phyloP scores from a whole-genome alignment of 2,888 invertebrate species.

The Dynastes grantii region DNA sequence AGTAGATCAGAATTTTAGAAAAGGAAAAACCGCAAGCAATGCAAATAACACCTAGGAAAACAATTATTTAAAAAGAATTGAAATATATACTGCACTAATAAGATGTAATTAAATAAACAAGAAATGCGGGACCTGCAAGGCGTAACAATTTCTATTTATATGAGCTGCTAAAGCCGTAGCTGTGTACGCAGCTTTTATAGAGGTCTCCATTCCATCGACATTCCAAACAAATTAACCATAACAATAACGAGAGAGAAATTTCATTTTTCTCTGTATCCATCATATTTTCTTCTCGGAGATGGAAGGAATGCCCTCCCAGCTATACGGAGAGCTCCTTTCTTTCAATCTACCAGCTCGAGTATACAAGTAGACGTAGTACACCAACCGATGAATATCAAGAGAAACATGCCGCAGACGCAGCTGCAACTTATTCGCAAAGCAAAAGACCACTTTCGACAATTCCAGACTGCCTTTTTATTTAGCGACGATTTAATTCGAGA shows the following conservation, averaged over 20 bases:
- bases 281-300: constrained; percentile 11
- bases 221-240: constrained; percentile 16
- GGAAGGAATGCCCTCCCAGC: constrained; percentile 32
- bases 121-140: neutral
- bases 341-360: neutral
- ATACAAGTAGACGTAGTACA: neutral
- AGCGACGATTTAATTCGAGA: constrained; percentile 1
- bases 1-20: neutral
- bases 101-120: neutral
- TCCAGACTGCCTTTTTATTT: constrained; percentile 6
- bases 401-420: constrained; percentile 3
- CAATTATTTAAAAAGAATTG: neutral
- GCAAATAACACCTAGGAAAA: neutral
- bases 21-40: neutral
- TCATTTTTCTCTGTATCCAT: constrained; percentile 34
- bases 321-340: constrained; percentile 20
- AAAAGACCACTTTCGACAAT: constrained; percentile 10
- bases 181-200: too few relatives aligned
- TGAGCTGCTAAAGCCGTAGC: too few relatives aligned
- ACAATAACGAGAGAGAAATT: constrained; percentile 33
- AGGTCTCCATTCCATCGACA: neutral
- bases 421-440: constrained; percentile 21
- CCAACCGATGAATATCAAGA: neutral
- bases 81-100: neutral
- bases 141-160: neutral